Base-by-base conservation (phyloP, 1,140 invertebrate species). In the Cephus cinctus region DNA sequence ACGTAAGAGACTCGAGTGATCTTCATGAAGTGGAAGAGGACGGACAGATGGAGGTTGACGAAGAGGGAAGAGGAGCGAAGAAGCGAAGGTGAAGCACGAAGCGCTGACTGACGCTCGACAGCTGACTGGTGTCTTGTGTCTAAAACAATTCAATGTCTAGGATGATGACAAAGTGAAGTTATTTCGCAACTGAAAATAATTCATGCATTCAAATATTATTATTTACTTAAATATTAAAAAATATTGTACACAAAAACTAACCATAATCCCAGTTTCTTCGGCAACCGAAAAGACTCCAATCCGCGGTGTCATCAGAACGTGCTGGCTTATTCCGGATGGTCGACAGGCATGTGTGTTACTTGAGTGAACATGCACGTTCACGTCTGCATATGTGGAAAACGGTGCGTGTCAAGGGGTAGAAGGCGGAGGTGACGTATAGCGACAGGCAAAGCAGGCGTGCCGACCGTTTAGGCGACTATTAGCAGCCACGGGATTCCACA, bases 391-490 rank as follows among this genome's bases (percentile, higher is more conserved):
- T n/a, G n/a, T 8, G 25, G 25, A 27, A n/a, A 27, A 27, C 6
- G n/a, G 25, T 12, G 6, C 6, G 6, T 44, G 43, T 44, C 30
- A 46, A 23, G 20, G 43, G 20, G 32, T 12, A 36, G 52, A 54
- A 47, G 54, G 50, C 49, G 43, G 34, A 36, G 54, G 47, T 64
- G 57, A 64, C 57, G 57, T 60, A 63, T 60, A 60, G 57, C 60
- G 51, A 57, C 61, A 55, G 50, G 47, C 50, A n/a, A 55, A 45
- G 43, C 53, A 47, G 56, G 42, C 51, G 47, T 59, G 53, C 49
- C 48, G 54, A 64, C 50, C 61, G 41, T 63, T 64, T 64, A 62
- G 55, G 54, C 57, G 60, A 64, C 61, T 64, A 64, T 64, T 64
- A 64, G 61, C 57, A 48, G 57, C 61, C 48, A 35, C 48, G 36